phyloP scores from a whole-genome alignment of 2,888 invertebrate species.

The Helicoverpa assulta region DNA sequence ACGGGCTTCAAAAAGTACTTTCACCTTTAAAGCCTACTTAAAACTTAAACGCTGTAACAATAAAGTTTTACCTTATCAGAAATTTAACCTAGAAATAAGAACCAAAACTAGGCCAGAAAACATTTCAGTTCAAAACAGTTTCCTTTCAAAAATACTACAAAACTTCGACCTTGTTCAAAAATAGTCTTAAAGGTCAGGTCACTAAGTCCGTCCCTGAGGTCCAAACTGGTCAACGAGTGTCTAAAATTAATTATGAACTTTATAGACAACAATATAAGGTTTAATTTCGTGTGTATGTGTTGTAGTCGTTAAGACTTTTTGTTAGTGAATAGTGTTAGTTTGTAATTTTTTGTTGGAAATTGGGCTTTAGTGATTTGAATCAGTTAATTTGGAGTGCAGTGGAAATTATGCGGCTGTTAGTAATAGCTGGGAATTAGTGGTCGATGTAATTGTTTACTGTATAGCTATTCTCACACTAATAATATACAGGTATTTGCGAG shows the following conservation, averaged over 20 bases:
- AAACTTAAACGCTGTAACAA: background rate
- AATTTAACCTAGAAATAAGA: constrained; percentile 2
- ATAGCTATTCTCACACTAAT: background rate
- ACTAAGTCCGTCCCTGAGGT: constrained; percentile 11
- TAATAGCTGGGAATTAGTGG: constrained; percentile 29
- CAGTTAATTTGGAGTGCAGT: constrained; percentile 47
- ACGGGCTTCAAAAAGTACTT: background rate
- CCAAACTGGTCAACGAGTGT: constrained; percentile 24
- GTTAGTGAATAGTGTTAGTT: constrained; percentile 40
- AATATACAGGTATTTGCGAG: too few relatives aligned
- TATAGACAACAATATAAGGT: constrained; percentile 4
- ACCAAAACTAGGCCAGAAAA: constrained; percentile 18
- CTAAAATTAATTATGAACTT: constrained; percentile 25
- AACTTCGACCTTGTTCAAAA: constrained; percentile 33
- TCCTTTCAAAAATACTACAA: constrained; percentile 25
- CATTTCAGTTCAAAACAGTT: background rate
- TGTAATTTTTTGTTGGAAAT: constrained; percentile 41
- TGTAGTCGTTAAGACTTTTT: constrained; percentile 33
- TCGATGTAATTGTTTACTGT: constrained; percentile 9
- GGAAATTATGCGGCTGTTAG: constrained; percentile 30
- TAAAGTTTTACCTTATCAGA: background rate
- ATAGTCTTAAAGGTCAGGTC: constrained; percentile 47
- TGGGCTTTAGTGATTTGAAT: constrained; percentile 48
- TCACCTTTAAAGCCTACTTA: background rate
- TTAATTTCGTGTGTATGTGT: constrained; percentile 51